phyloP scores from a whole-genome alignment of 2,797 vertebrate genomes.

The Trematomus bernacchii region DNA sequence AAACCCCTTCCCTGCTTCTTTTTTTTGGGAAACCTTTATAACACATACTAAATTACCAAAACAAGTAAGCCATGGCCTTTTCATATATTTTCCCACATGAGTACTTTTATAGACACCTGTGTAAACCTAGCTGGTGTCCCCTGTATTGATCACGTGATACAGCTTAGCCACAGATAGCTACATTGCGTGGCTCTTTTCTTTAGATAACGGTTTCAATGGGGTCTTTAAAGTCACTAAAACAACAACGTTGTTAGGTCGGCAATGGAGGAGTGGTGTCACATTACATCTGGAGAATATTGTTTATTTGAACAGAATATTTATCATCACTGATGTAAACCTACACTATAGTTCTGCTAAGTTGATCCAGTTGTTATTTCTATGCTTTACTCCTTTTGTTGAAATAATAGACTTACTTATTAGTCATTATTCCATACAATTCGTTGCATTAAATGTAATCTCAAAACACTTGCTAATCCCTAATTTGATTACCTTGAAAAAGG shows the following conservation, averaged over 20 bases:
- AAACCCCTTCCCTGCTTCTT: too few species aligned
- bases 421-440: constrained; percentile 10
- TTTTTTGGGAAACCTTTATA: background rate
- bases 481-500: background rate
- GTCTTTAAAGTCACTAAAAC: background rate
- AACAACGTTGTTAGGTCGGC: background rate
- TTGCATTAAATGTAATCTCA: constrained; percentile 1
- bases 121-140: background rate
- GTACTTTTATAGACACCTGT: background rate
- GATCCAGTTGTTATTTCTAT: background rate
- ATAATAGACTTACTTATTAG: background rate
- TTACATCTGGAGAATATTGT: background rate
- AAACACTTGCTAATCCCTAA: constrained; percentile 20
- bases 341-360: background rate
- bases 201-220: background rate
- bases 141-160: background rate
- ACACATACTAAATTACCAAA: background rate
- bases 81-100: background rate
- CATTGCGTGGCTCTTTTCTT: background rate
- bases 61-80: background rate
- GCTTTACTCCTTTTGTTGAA: background rate
- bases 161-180: background rate
- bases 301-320: background rate
- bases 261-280: background rate
- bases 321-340: background rate